Base-by-base conservation (phyloP, 2,888 invertebrate species). In the Parapristionchus giblindavisi region DNA sequence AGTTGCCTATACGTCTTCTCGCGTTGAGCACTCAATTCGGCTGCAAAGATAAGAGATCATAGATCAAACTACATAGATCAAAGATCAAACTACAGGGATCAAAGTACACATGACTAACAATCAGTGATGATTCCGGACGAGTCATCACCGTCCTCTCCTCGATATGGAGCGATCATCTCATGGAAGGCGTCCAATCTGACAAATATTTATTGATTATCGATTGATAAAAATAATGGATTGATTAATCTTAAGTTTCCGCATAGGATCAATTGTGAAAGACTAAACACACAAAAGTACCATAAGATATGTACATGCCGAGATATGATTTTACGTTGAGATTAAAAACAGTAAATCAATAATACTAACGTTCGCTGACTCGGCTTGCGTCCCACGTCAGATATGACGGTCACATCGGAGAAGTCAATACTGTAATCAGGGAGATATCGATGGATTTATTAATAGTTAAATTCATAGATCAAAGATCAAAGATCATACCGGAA, bases 391-490 rank as follows among this genome's bases (percentile, higher is more conserved):
- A 96, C 93, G 88, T 96, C 96, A 0, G 96, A 92, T 77, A 98
- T 93, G 80, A 98, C 93, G 86, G 93, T 93, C 80, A 98, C 90
- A 79, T 96, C 95, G 0, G 96, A 94, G 89, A 95, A 98, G 89
- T 97, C 95, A 86, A 99, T 98, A 76, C 98, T 92, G 73, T 2
- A 73, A n/a, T n/a, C n/a, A n/a, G n/a, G n/a, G n/a, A n/a, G n/a
- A n/a, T n/a, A n/a, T n/a, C n/a, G n/a, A n/a, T n/a, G n/a, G n/a
- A n/a, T 24, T 40, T 6, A 0, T 14, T 24, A 3, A 40, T 63
- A 6, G 1, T 6, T 38, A 14, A 24, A 1, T 27, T 43, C 38
- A 36, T 27, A 34, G 3, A 14, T 14, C 8, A 43, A 43, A 43
- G 43, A 43, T 43, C 11, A n/a, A n/a, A n/a, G n/a, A n/a, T n/a